These are phyloP conservation scores for Metridium senile DNA, from an alignment of 92 coral and sea anemone genomes.

Conservation along the genomic window DNA sequence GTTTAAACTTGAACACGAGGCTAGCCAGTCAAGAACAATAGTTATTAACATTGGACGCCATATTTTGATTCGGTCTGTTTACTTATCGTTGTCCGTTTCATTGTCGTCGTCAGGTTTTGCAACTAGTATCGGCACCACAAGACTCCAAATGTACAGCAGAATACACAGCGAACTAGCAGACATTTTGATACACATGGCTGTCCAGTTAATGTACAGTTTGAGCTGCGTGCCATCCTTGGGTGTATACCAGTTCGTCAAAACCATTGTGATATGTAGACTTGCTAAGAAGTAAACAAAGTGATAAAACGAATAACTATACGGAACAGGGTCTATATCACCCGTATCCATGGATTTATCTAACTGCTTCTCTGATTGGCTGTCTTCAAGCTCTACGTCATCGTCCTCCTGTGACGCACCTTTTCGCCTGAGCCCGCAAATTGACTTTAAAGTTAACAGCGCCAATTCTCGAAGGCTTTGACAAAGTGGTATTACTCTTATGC, in stretches of 20 bases:
- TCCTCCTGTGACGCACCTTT: background rate
- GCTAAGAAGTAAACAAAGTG: constrained; percentile 90
- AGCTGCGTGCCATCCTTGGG: constrained; percentile 85
- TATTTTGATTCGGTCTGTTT: too few species aligned
- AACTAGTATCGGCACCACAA: constrained; percentile 12
- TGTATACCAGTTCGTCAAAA: constrained; percentile 96
- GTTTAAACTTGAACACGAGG: too few species aligned
- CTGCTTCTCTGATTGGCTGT: background rate
- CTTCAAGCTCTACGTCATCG: background rate
- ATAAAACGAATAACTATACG: constrained; percentile 82
- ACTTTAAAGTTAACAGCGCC: constrained; percentile 47
- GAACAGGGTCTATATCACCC: constrained; percentile 35
- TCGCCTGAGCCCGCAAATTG: constrained; percentile 47
- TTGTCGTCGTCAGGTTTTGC: constrained; percentile 1
- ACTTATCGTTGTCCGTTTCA: too few species aligned
- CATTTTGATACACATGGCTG: constrained; percentile 97
- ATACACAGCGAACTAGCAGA: constrained; percentile 83
- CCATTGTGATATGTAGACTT: constrained; percentile 83
- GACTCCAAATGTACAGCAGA: constrained; percentile 80
- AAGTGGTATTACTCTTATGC: constrained; percentile 61
- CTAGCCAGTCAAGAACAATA: too few species aligned
- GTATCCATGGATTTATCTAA: constrained; percentile 25
- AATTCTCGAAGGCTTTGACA: constrained; percentile 53
- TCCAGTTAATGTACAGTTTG: constrained; percentile 91
- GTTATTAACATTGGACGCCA: too few species aligned